Conservation (phyloP, 2,888 invertebrate species). For the Tipula vernalis region DNA sequence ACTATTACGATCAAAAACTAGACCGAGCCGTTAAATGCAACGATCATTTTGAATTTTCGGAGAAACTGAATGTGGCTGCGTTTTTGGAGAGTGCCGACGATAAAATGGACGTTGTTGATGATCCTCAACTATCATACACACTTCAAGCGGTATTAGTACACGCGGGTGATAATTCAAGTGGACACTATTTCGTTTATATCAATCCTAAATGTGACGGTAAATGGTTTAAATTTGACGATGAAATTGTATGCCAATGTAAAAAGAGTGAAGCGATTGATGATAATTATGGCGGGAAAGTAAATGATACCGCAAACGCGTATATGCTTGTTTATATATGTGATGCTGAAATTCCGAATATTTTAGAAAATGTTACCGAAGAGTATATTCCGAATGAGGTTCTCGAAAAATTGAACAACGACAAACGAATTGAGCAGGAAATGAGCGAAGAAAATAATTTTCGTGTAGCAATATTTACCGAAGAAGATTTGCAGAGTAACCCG, state of each 20-base stretch:
- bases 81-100: constrained; percentile 67
- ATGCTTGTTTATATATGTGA: constrained; percentile 98
- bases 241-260: constrained; percentile 92
- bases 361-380: constrained; percentile 80
- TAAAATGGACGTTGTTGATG: constrained; percentile 50
- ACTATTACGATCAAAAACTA: constrained; percentile 96
- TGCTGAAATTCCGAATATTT: constrained; percentile 69
- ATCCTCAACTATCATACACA: constrained; percentile 48
- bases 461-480: constrained; percentile 38
- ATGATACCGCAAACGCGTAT: constrained; percentile 96
- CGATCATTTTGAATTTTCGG: constrained; percentile 90
- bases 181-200: constrained; percentile 98
- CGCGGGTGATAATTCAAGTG: constrained; percentile 97
- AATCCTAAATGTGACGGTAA: constrained; percentile 91
- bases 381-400: constrained; percentile 89
- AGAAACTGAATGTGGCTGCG: constrained; percentile 76
- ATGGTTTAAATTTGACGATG: constrained; percentile 94
- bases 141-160: constrained; percentile 97
- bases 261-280: constrained; percentile 94
- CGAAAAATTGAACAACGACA: constrained; percentile 81
- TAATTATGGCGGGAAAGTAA: constrained; percentile 96
- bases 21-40: constrained; percentile 96
- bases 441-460: constrained; percentile 63
- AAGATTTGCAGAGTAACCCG: constrained; percentile 83
- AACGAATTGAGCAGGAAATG: constrained; percentile 77